A percentile compares a stretch with the other conserved stretches of the same genome.
phyloP scores from a whole-genome alignment of 2,113 vertebrate genomes.

The Lagopus leucura region DNA sequence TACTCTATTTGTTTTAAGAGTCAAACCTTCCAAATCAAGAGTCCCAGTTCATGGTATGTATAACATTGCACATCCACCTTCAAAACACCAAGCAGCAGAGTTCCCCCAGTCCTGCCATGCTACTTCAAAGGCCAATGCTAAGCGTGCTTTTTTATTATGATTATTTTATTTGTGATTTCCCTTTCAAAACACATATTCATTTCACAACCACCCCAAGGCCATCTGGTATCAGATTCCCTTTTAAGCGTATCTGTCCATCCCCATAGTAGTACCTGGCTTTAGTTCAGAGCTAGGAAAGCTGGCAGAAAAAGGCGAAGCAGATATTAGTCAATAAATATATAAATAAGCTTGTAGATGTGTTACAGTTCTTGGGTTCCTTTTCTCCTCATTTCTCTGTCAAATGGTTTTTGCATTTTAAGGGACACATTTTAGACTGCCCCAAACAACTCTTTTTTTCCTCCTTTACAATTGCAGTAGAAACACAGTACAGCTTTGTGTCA shows the following conservation, averaged over 20 bases:
- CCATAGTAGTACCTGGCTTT: constrained; percentile 14
- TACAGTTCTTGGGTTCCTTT: not conserved
- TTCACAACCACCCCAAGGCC: not conserved
- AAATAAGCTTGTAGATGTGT: not conserved
- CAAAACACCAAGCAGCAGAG: not conserved
- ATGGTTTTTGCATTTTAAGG: not conserved
- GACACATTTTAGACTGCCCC: not conserved
- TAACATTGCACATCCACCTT: not conserved
- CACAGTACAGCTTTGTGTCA: not conserved
- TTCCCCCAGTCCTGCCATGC: not conserved
- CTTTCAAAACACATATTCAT: not conserved
- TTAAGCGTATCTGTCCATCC: not conserved
- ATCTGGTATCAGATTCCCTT: not conserved
- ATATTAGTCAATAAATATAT: not conserved
- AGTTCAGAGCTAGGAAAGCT: not conserved
- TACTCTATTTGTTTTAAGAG: not conserved
- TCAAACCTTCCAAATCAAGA: not conserved
- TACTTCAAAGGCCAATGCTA: not conserved
- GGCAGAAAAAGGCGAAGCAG: not conserved
- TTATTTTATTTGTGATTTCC: not conserved
- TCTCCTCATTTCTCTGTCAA: not conserved
- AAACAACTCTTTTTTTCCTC: not conserved
- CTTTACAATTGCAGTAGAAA: constrained; percentile 13
- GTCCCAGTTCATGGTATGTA: not conserved
- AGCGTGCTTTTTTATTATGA: not conserved